phyloP scores from a whole-genome alignment of 37 sponge, comb jelly and placozoan genomes.

The Hexactinellida sp. region DNA sequence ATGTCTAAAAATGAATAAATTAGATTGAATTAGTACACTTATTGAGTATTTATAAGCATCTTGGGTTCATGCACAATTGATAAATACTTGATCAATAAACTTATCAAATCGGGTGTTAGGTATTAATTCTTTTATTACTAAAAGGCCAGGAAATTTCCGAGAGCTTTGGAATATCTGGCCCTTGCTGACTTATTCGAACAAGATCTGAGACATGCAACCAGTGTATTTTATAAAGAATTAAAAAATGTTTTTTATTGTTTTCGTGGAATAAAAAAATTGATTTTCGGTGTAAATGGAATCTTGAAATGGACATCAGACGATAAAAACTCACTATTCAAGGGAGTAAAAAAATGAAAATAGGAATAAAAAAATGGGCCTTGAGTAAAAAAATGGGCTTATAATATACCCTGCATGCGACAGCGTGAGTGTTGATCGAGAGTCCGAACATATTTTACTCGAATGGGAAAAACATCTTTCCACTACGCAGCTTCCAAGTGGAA shows the following conservation, averaged over 20 bases:
- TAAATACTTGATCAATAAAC: not conserved
- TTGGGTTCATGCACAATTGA: not conserved
- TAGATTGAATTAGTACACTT: not conserved
- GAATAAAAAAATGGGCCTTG: no score
- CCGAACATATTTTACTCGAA: constrained; percentile 2
- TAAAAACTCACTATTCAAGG: no score
- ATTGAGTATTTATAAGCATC: not conserved
- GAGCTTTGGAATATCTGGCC: not conserved
- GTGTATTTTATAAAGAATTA: no score
- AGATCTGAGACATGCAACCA: no score
- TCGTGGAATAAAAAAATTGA: no score
- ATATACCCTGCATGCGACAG: not conserved
- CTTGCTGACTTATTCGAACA: not conserved
- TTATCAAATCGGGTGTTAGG: not conserved
- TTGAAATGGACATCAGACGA: no score
- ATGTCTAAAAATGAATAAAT: not conserved
- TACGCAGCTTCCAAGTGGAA: not conserved
- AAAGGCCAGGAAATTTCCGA: not conserved
- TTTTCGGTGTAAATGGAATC: no score
- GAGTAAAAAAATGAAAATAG: no score
- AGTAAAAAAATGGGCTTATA: no score
- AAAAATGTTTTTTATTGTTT: no score
- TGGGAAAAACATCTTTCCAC: not conserved
- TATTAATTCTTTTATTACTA: not conserved
- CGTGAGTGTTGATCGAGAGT: not conserved